Evolutionary conservation across 2,797 vertebrate species (phyloP), one percentile per base, ranked within the genome.

Genomic region (Centroberyx gerrardi): DNA sequence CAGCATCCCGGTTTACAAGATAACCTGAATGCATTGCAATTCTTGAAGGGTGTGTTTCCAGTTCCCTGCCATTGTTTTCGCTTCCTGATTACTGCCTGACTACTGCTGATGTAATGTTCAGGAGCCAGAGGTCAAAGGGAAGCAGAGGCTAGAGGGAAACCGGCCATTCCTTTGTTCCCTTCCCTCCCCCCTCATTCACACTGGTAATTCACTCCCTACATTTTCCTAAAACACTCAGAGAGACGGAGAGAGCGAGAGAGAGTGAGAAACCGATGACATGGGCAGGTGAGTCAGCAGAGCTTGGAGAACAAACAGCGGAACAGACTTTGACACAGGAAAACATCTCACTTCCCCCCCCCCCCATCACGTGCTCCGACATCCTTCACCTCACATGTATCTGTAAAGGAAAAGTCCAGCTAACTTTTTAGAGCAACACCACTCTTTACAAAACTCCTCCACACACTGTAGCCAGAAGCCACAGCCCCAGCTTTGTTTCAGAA

Each of bases 61-160:
- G 82, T 95, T 88, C 92, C 90, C 74, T 92, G 80, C 92, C 81
- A 95, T 95, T 95, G 94, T 95, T 91, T 88, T 84, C 8, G n/a
- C 83, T 94, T 95, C 94, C 94, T 93, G 89, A 49, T 7, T 22
- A 3, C 51, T 75, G 76, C 55, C 72, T 69, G 71, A 84, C 71
- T 85, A 76, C 68, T 80, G 69, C 70, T 91, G 92, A 93, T 90
- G 93, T 88, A 89, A 94, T 67, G 65, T 65, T 86, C 76, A 49
- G 73, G 78, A 78, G 76, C 78, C 73, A 58, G 74, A 88, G 91
- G 92, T 92, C 82, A 90, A 81, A 89, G 81, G 88, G 88, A 93
- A 90, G 74, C 72, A 14, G 38, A 62, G 42, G 61, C 27, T 69
- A 48, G 78, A 85, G 85, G 90, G 88, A 92, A 91, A 81, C 44